Evolutionary conservation across 2,888 invertebrate species (phyloP), one percentile per base, ranked within the genome.

Genomic region (Pogonocherus hispidulus): DNA sequence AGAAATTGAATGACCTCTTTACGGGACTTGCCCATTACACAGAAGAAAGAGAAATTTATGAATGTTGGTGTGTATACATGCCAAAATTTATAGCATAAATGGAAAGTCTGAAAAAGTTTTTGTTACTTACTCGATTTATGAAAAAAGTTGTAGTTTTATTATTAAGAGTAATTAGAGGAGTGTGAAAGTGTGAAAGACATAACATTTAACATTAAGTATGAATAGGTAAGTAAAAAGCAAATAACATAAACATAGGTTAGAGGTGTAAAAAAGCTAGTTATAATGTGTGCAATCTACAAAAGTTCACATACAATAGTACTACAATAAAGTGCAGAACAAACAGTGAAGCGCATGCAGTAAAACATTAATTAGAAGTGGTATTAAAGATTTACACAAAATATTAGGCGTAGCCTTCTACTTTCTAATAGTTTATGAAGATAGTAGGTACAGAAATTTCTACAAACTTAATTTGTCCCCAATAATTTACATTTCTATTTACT

Each of bases 331-430:
- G 63, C 68, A 67, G 52, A 63, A 41, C 44, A 60, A 47, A 54
- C 44, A 63, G 46, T 41, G 66, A 63, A 51, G 51, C 22, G 27
- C 35, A 62, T 70, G 70, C 56, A 65, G n/a, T 55, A 63, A 55
- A 54, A n/a, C 49, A 63, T 11, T 52, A 11, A 41, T 37, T 55
- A 37, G 37, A 23, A 54, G 41, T 18, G 46, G 52, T 55, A 60
- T 67, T 70, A n/a, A n/a, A 14, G n/a, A 41, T 41, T 5, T 41
- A 60, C 59, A 55, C 63, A 68, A 67, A 52, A 64, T 63, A 19
- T 27, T 60, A 46, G 60, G 63, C 55, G 46, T 67, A 59, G 69
- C n/a, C 69, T 59, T 59, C 72, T 72, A 72, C 72, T 70, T 66
- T 66, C 70, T 66, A 54, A 66, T 67, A 72, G 46, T 59, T 23